Conservation (phyloP, 2,113 vertebrate species). For the Nibea albiflora region DNA sequence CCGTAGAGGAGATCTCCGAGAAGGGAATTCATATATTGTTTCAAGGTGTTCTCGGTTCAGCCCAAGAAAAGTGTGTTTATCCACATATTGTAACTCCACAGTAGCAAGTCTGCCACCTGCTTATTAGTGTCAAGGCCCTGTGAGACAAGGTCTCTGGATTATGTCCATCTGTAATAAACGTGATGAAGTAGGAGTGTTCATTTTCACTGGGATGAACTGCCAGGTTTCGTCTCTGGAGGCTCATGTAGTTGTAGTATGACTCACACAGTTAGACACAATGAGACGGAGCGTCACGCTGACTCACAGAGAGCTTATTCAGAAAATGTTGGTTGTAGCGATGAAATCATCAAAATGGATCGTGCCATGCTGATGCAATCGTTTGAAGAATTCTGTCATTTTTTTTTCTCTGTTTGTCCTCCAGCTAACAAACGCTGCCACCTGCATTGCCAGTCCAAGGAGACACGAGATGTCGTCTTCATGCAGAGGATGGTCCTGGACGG, state of each 20-base stretch:
- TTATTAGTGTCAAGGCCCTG: constrained; percentile 55
- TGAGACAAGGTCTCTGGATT: constrained; percentile 54
- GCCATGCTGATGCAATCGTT: not conserved
- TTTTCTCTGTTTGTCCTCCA: constrained; percentile 71
- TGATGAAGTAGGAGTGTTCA: constrained; percentile 53
- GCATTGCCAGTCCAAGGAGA: constrained; percentile 94
- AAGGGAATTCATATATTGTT: constrained; percentile 1
- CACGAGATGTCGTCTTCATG: constrained; percentile 90
- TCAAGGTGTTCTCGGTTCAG: constrained; percentile 15
- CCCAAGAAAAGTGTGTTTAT: constrained; percentile 21
- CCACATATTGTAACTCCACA: constrained; percentile 27
- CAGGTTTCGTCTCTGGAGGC: constrained; percentile 69
- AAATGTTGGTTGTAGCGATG: constrained; percentile 34
- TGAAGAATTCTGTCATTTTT: constrained; percentile 7
- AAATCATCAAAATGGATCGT: constrained; percentile 17
- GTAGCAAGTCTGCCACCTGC: constrained; percentile 52
- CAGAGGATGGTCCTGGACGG: constrained; percentile 91
- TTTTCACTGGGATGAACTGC: constrained; percentile 58
- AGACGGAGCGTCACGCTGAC: constrained; percentile 37
- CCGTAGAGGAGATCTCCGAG: constrained; percentile 6
- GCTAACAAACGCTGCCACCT: constrained; percentile 95
- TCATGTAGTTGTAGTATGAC: constrained; percentile 65
- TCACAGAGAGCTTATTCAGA: constrained; percentile 50
- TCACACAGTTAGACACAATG: constrained; percentile 63
- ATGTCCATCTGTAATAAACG: constrained; percentile 50